phyloP scores from a whole-genome alignment of 2,797 vertebrate species.

The Tragelaphus eurycerus region DNA sequence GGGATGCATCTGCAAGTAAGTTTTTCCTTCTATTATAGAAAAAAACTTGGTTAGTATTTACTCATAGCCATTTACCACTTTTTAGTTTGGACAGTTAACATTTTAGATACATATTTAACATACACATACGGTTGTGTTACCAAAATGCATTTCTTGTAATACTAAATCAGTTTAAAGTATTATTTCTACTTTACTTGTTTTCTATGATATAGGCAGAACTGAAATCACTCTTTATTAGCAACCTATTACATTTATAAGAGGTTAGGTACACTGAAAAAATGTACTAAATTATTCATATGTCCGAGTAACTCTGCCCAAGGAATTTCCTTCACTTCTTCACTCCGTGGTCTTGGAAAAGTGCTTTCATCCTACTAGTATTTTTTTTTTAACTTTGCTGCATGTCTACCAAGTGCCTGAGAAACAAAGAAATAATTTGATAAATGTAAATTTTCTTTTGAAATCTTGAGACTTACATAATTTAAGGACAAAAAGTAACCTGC shows the following conservation, averaged over 20 bases:
- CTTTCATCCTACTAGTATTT: neutral
- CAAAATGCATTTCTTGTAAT: slow-evolving; percentile 22
- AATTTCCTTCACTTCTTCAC: slow-evolving; percentile 13
- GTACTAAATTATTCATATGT: neutral
- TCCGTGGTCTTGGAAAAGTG: neutral
- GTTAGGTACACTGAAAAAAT: neutral
- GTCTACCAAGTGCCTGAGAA: neutral
- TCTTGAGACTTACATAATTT: slow-evolving; percentile 32
- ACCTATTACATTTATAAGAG: neutral
- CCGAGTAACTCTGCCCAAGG: neutral
- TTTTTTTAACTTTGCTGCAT: neutral
- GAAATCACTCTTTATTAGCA: neutral
- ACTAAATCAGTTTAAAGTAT: slow-evolving; percentile 19
- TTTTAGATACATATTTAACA: slow-evolving; percentile 30
- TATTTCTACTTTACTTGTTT: neutral
- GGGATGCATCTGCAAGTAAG: slow-evolving; percentile 99
- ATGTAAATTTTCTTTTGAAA: neutral
- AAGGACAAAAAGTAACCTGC: neutral
- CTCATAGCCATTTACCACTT: neutral
- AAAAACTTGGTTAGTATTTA: slow-evolving; percentile 7
- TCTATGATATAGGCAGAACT: slow-evolving; percentile 5
- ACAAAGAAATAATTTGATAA: slow-evolving; percentile 15
- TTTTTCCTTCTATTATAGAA: slow-evolving; percentile 53
- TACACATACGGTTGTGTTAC: neutral
- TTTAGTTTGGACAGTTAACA: slow-evolving; percentile 34